These are phyloP conservation scores for Furcifer pardalis DNA, from an alignment of 2,797 vertebrate species.

Conservation along the genomic window DNA sequence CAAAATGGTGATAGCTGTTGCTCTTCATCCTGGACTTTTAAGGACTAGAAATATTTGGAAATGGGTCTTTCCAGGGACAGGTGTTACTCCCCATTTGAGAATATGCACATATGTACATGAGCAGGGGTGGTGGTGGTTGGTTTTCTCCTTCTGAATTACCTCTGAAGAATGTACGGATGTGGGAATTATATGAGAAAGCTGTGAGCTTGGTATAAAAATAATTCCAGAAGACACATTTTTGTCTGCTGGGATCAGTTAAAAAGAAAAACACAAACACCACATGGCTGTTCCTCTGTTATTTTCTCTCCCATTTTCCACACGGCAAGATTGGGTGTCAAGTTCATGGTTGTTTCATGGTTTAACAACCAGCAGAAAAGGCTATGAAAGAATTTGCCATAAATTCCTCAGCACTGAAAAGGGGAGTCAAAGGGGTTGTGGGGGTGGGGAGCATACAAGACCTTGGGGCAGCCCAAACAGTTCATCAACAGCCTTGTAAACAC, in stretches of 20 bases:
- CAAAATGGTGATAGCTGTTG: too few species aligned
- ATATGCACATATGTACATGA: too few species aligned
- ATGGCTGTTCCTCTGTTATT: background rate
- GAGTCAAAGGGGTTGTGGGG: conserved; percentile 20
- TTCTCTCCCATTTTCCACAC: background rate
- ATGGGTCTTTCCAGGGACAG: too few species aligned
- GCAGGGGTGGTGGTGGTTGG: too few species aligned
- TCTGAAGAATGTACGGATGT: background rate
- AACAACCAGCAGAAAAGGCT: background rate
- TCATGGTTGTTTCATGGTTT: background rate
- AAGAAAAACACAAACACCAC: too few species aligned
- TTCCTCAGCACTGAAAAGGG: conserved; percentile 34
- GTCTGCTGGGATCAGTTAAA: background rate
- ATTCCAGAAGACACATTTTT: background rate
- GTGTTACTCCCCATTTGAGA: too few species aligned
- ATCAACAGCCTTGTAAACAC: conserved; percentile 5
- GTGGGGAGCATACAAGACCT: background rate
- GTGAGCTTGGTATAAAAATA: background rate
- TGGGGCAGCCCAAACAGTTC: conserved; percentile 17
- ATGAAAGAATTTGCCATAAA: conserved; percentile 17
- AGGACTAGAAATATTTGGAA: too few species aligned
- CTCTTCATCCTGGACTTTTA: too few species aligned
- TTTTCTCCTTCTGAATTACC: background rate
- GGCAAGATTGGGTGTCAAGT: background rate
- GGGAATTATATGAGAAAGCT: background rate